Evolutionary conservation across 1,140 invertebrate genomes (phyloP).

Genomic region (Aphelenchoides fujianensis): DNA sequence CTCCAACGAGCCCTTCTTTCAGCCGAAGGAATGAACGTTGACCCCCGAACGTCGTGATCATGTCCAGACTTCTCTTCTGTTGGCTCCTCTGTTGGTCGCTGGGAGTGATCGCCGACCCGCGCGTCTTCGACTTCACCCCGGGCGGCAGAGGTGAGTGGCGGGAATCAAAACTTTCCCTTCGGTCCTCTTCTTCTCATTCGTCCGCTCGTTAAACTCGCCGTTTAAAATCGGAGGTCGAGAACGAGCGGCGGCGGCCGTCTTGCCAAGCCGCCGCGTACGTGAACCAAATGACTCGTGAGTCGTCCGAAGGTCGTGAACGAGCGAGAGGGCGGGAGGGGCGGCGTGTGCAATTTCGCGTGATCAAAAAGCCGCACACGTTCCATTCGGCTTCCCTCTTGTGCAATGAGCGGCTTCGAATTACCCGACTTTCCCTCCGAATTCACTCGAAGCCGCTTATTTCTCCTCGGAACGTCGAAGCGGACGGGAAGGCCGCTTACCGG

Average conservation of each 20-base stretch:
- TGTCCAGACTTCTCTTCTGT: too few relatives aligned
- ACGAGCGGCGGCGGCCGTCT: neutral
- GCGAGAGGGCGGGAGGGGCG: neutral
- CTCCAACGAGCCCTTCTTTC: too few relatives aligned
- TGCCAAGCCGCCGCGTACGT: neutral
- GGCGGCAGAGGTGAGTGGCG: neutral
- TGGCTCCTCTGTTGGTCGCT: too few relatives aligned
- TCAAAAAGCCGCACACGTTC: neutral
- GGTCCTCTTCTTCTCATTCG: neutral
- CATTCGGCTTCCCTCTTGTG: too few relatives aligned
- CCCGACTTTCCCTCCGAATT: too few relatives aligned
- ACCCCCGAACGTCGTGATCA: too few relatives aligned
- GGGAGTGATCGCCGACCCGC: neutral
- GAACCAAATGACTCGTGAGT: slow-evolving; percentile 1
- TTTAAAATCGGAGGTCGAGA: neutral
- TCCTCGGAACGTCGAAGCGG: neutral
- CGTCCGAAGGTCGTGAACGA: neutral
- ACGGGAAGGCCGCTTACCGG: too few relatives aligned
- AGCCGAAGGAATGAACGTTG: too few relatives aligned
- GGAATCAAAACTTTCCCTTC: neutral
- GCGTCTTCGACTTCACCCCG: neutral
- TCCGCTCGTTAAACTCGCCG: neutral
- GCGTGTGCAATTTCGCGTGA: neutral
- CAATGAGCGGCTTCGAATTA: neutral
- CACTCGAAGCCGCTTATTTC: slow-evolving; percentile 4